These are phyloP conservation scores for Pocillopora damicornis DNA, from an alignment of 64 coral and sea anemone genomes.

Conservation along the genomic window DNA sequence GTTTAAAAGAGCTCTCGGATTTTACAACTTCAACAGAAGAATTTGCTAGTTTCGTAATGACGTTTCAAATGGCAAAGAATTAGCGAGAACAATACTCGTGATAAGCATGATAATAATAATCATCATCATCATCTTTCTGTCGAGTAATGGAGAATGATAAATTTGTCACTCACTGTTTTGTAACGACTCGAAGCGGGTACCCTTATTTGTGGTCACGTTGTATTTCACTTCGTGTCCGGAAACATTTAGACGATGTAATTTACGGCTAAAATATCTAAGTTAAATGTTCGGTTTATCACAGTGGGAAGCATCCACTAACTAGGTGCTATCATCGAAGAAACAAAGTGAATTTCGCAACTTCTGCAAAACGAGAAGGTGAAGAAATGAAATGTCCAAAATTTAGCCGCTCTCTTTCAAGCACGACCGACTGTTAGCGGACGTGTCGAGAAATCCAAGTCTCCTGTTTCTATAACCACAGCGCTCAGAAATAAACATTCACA, in stretches of 20 bases:
- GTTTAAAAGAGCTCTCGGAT: neutral
- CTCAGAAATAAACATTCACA: neutral
- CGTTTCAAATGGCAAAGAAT: neutral
- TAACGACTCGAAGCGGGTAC: neutral
- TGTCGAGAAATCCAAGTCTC: neutral
- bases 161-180: neutral
- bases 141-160: neutral
- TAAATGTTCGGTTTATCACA: neutral
- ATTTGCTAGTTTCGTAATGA: neutral
- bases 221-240: neutral
- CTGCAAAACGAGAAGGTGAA: neutral
- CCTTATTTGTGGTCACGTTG: conserved; percentile 18
- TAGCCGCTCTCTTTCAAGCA: neutral
- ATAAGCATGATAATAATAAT: neutral
- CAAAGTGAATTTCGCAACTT: neutral
- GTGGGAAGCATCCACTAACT: conserved; percentile 13
- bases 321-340: neutral
- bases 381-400: neutral
- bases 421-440: neutral
- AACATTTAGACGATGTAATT: conserved; percentile 6
- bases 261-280: neutral
- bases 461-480: neutral
- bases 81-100: neutral
- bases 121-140: neutral
- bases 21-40: neutral